These are phyloP conservation scores for Saturnia japonica DNA, from an alignment of 2,888 invertebrate species.

Conservation along the genomic window DNA sequence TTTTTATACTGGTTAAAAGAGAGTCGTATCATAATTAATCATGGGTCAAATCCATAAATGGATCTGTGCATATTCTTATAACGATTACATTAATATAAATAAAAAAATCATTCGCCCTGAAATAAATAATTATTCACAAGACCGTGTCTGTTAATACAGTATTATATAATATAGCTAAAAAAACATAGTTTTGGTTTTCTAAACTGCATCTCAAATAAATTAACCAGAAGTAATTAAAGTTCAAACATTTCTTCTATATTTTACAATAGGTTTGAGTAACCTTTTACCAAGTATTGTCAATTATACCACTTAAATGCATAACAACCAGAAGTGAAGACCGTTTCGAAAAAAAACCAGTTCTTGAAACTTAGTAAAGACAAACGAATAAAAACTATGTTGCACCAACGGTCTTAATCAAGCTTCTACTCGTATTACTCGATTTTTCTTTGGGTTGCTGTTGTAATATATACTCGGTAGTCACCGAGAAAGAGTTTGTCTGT, in stretches of 20 bases:
- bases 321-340: not conserved
- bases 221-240: not conserved
- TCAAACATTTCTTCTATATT: not conserved
- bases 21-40: not conserved
- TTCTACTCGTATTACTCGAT: not conserved
- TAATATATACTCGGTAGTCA: not conserved
- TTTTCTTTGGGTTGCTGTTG: not conserved
- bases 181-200: not conserved
- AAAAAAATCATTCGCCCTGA: too few relatives aligned
- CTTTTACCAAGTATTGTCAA: not conserved
- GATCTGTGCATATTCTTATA: too few relatives aligned
- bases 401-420: not conserved
- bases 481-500: not conserved
- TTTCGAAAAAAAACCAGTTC: not conserved
- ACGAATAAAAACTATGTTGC: not conserved
- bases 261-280: not conserved
- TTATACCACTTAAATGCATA: not conserved
- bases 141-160: too few relatives aligned
- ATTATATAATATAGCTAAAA: not conserved
- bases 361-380: not conserved
- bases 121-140: too few relatives aligned
- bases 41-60: too few relatives aligned
- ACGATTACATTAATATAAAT: too few relatives aligned
- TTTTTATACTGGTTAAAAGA: not conserved
- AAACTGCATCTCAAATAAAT: not conserved